phyloP scores from a whole-genome alignment of 2,888 invertebrate genomes.

The Merodon equestris region DNA sequence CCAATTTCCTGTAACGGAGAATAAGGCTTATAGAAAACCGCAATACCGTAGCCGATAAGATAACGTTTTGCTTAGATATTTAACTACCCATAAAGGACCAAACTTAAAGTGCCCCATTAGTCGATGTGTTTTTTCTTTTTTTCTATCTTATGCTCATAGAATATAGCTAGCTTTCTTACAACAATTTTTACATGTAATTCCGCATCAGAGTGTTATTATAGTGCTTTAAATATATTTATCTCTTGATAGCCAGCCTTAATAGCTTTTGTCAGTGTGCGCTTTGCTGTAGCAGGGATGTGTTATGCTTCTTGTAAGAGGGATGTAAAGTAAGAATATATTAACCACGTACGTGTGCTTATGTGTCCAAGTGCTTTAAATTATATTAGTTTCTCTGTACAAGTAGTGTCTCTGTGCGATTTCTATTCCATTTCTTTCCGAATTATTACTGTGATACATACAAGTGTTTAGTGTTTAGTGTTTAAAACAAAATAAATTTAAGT shows the following conservation, averaged over 20 bases:
- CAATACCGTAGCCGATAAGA: too few species aligned
- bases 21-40: too few species aligned
- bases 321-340: constrained; percentile 10
- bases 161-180: constrained; percentile 42
- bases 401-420: too few species aligned
- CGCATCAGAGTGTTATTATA: constrained; percentile 44
- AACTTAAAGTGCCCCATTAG: constrained; percentile 61
- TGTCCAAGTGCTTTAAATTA: constrained; percentile 64
- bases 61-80: constrained; percentile 35
- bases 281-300: constrained; percentile 26
- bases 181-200: constrained; percentile 9
- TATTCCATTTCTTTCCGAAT: constrained; percentile 18
- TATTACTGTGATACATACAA: constrained; percentile 57
- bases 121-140: background rate
- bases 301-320: constrained; percentile 8
- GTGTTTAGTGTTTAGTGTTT: background rate
- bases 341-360: constrained; percentile 53
- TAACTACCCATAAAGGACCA: constrained; percentile 58
- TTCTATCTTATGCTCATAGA: constrained; percentile 31
- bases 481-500: constrained; percentile 9
- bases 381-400: constrained; percentile 9
- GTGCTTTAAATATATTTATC: constrained; percentile 51
- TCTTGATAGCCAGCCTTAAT: too few species aligned
- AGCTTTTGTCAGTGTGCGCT: constrained; percentile 32
- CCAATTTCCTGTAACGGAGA: constrained; percentile 13